These are phyloP conservation scores for Anthoptus insignis DNA, from an alignment of 2,888 invertebrate genomes.

Conservation along the genomic window DNA sequence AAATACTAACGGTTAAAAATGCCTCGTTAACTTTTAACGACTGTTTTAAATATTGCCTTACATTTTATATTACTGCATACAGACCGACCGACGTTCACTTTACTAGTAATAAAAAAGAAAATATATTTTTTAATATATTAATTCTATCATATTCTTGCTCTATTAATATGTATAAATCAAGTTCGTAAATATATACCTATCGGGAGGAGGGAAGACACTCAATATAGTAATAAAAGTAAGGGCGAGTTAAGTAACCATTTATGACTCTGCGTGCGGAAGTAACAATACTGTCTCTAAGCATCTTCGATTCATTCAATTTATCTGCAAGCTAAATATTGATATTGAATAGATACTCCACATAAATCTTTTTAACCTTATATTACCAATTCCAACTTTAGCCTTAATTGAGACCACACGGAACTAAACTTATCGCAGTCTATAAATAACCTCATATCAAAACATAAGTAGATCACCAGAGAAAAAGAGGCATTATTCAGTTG, in stretches of 20 bases:
- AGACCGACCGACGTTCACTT: no score
- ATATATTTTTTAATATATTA: no score
- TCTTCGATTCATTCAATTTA: not conserved
- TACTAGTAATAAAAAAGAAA: no score
- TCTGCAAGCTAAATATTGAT: not conserved
- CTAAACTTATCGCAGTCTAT: not conserved
- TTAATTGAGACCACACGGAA: not conserved
- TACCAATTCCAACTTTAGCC: not conserved
- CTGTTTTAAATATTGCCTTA: not conserved
- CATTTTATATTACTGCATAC: no score
- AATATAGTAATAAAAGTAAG: no score
- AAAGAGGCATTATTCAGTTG: slow-evolving; percentile 27
- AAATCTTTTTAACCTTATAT: not conserved
- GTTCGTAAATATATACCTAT: no score
- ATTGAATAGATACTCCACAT: not conserved
- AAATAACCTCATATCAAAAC: slow-evolving; percentile 7
- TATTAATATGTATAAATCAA: no score
- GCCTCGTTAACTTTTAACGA: slow-evolving; percentile 13
- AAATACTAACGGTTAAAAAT: not conserved
- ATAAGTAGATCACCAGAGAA: not conserved
- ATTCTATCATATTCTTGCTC: no score
- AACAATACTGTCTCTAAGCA: not conserved
- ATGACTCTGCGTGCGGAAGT: no score
- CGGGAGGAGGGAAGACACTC: no score
- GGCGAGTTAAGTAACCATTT: no score